A percentile compares a stretch with the other conserved stretches of the same genome.
phyloP scores from a whole-genome alignment of 1,140 invertebrate genomes.

The Maconellicoccus hirsutus region DNA sequence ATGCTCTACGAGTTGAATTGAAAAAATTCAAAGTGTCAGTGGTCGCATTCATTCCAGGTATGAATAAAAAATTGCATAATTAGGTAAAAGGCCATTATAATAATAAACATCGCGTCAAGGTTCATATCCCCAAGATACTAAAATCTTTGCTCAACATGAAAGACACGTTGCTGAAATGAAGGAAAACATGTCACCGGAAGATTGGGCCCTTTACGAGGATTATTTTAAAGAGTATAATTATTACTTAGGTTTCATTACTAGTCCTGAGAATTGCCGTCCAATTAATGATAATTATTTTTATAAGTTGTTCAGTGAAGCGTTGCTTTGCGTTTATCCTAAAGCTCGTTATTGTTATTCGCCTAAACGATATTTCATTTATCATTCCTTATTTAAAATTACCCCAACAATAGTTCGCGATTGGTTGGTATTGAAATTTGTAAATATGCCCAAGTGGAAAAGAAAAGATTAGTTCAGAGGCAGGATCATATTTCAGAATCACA shows the following conservation, averaged over 20 bases:
- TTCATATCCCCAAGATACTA: slow-evolving; percentile 44
- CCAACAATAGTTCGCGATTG: slow-evolving; percentile 41
- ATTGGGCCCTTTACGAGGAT: slow-evolving; percentile 39
- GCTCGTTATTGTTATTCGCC: slow-evolving; percentile 43
- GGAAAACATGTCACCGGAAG: slow-evolving; percentile 39
- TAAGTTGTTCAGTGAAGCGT: slow-evolving; percentile 39
- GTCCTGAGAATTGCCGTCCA: slow-evolving; percentile 23
- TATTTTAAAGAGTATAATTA: slow-evolving; percentile 43
- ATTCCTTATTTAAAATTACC: slow-evolving; percentile 39
- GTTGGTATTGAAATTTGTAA: slow-evolving; percentile 42
- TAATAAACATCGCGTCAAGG: slow-evolving; percentile 34
- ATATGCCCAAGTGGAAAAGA: slow-evolving; percentile 37
- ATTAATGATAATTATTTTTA: slow-evolving; percentile 40
- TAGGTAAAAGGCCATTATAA: too few species aligned
- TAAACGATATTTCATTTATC: slow-evolving; percentile 39
- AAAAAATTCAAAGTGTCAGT: slow-evolving; percentile 58
- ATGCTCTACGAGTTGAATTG: slow-evolving; percentile 60
- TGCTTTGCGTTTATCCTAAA: slow-evolving; percentile 39
- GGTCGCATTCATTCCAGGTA: slow-evolving; percentile 63
- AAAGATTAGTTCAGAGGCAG: too few species aligned
- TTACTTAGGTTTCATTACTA: slow-evolving; percentile 35
- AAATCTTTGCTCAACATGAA: slow-evolving; percentile 42
- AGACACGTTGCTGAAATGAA: slow-evolving; percentile 42
- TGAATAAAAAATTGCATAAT: background rate
- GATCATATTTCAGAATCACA: too few species aligned